These are phyloP conservation scores for Dolomedes plantarius DNA, from an alignment of 2,888 invertebrate genomes.

Conservation along the genomic window DNA sequence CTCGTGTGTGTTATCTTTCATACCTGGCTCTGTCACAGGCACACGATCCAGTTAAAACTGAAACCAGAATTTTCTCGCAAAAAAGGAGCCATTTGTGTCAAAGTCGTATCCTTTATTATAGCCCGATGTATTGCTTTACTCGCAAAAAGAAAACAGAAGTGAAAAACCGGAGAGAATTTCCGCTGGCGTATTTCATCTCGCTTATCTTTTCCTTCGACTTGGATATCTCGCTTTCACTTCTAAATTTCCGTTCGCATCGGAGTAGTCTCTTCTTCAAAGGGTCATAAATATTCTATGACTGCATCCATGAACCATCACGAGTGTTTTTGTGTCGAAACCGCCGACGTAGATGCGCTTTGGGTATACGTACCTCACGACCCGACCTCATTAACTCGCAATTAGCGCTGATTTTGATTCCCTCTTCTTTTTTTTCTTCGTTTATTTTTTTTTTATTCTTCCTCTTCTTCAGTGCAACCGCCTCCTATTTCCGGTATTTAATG, in stretches of 20 bases:
- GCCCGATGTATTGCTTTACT: background rate
- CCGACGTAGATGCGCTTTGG: conserved; percentile 10
- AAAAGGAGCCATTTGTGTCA: background rate
- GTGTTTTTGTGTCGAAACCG: conserved; percentile 42
- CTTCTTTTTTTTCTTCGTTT: background rate
- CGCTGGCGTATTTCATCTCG: background rate
- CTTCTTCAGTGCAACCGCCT: conserved; percentile 39
- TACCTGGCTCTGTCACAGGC: background rate
- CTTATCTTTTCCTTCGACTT: background rate
- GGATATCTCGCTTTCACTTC: background rate
- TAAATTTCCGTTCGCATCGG: background rate
- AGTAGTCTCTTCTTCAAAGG: background rate
- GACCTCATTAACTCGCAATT: conserved; percentile 67
- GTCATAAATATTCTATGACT: conserved; percentile 11
- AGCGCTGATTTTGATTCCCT: conserved; percentile 43
- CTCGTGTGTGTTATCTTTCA: background rate
- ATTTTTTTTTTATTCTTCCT: conserved; percentile 17
- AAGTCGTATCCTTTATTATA: background rate
- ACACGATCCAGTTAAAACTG: background rate
- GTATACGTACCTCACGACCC: conserved; percentile 63
- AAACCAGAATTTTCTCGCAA: background rate
- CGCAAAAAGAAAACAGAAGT: background rate
- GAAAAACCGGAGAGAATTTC: background rate
- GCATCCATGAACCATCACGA: background rate
- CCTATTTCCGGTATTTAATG: conserved; percentile 68